A percentile compares a stretch with the other conserved stretches of the same genome.
phyloP scores from a whole-genome alignment of 1,140 invertebrate species.

The Pseudobourletiella spinata region DNA sequence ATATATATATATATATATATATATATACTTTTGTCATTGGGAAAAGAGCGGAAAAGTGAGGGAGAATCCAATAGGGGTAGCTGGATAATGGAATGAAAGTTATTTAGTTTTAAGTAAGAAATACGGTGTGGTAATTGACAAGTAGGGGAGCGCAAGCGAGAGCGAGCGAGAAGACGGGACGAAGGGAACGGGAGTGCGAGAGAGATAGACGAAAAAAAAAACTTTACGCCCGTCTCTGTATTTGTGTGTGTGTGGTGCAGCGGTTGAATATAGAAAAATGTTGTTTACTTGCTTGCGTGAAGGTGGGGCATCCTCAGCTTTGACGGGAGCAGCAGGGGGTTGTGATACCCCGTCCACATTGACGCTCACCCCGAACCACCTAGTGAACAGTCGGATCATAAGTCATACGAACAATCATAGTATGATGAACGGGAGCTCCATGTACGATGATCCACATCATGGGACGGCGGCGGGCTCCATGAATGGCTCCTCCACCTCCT shows the following conservation, averaged over 20 bases:
- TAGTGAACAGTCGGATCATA: constrained; percentile 12
- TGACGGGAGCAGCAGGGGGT: constrained; percentile 24
- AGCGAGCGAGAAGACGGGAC: neutral
- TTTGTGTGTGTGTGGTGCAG: neutral
- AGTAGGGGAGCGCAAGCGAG: neutral
- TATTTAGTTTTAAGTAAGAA: constrained; percentile 24
- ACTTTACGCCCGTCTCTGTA: neutral
- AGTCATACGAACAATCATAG: constrained; percentile 19
- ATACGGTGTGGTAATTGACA: constrained; percentile 25
- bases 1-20: neutral
- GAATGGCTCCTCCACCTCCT: constrained; percentile 21
- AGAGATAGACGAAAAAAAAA: neutral
- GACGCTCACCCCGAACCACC: constrained; percentile 21
- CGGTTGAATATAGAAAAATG: constrained; percentile 27
- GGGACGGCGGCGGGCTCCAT: constrained; percentile 41
- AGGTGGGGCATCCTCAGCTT: constrained; percentile 28
- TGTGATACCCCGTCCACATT: constrained; percentile 25
- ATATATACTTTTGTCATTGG: neutral
- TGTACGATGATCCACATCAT: constrained; percentile 63
- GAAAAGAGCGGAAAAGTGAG: neutral
- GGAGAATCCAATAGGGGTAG: neutral
- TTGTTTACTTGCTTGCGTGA: constrained; percentile 37
- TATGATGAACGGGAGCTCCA: constrained; percentile 68
- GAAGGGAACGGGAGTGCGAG: neutral
- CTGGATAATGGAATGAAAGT: constrained; percentile 16